phyloP scores from a whole-genome alignment of 1,140 invertebrate species.

The Habropoda laboriosa region DNA sequence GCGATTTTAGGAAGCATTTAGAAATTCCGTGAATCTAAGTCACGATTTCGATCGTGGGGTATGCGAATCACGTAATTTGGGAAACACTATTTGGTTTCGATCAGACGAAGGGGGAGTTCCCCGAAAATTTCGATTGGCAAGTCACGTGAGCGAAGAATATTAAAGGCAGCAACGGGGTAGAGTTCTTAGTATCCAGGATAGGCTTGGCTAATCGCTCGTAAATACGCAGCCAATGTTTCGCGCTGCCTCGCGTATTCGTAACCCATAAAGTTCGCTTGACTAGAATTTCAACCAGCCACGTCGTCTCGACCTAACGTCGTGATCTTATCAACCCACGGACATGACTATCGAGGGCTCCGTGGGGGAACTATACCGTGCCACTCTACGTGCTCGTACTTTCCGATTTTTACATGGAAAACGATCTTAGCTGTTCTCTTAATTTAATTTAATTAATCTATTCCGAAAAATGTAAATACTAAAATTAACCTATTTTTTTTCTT shows the following conservation, averaged over 20 bases:
- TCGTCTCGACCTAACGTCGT: slow-evolving; percentile 36
- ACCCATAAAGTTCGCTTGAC: slow-evolving; percentile 58
- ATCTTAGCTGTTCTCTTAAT: neutral
- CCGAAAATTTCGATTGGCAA: slow-evolving; percentile 15
- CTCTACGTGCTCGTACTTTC: slow-evolving; percentile 41
- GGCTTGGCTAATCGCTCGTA: slow-evolving; percentile 61
- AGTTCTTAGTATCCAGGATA: slow-evolving; percentile 46
- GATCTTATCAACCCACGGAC: slow-evolving; percentile 54
- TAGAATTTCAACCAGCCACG: slow-evolving; percentile 58
- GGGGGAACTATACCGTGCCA: neutral
- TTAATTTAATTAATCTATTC: neutral
- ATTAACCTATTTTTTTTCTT: no score
- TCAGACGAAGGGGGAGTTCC: neutral
- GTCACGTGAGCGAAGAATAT: slow-evolving; percentile 19
- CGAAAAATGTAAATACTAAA: no score
- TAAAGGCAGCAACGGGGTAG: neutral
- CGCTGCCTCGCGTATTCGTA: slow-evolving; percentile 58
- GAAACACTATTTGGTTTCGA: neutral
- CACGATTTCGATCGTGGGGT: neutral
- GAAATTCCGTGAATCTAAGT: neutral
- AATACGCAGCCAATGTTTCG: slow-evolving; percentile 60
- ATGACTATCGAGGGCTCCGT: slow-evolving; percentile 29
- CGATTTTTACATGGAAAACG: slow-evolving; percentile 27
- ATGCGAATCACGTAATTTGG: slow-evolving; percentile 31
- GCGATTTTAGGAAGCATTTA: neutral